Evolutionary conservation across 2,797 vertebrate genomes (phyloP).

Genomic region (Mallotus villosus): DNA sequence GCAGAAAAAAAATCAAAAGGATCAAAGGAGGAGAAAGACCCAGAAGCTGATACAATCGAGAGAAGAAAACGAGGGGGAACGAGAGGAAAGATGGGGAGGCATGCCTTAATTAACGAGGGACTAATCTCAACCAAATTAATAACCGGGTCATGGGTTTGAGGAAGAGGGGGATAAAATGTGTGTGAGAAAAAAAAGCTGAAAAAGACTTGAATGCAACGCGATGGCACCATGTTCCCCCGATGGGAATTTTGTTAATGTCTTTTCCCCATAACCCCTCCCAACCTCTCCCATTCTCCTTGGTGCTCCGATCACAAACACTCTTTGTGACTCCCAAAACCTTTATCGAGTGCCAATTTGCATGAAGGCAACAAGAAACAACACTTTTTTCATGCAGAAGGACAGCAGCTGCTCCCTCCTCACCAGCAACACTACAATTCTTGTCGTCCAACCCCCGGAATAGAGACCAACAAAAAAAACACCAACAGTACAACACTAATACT

Average conservation of each 20-base stretch:
- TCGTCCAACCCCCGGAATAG: constrained; percentile 44
- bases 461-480: constrained; percentile 46
- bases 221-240: constrained; percentile 53
- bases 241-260: constrained; percentile 52
- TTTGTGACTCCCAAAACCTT: constrained; percentile 72
- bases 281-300: constrained; percentile 58
- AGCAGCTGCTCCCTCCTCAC: constrained; percentile 55
- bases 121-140: constrained; percentile 70
- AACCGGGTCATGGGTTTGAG: constrained; percentile 59
- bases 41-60: constrained; percentile 55
- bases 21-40: constrained; percentile 43
- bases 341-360: constrained; percentile 79
- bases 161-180: constrained; percentile 57
- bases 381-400: constrained; percentile 58
- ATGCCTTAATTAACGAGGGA: constrained; percentile 65
- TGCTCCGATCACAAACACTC: constrained; percentile 68
- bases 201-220: constrained; percentile 59
- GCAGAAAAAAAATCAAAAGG: constrained; percentile 39
- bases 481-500: constrained; percentile 12
- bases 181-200: constrained; percentile 29
- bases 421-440: constrained; percentile 52
- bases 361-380: constrained; percentile 78
- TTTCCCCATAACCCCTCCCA: constrained; percentile 58
- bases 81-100: constrained; percentile 16
- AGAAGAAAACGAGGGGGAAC: constrained; percentile 36